Evolutionary conservation across 2,113 vertebrate genomes (phyloP), one percentile per base, ranked within the genome.

Genomic region (Arvicanthis niloticus): DNA sequence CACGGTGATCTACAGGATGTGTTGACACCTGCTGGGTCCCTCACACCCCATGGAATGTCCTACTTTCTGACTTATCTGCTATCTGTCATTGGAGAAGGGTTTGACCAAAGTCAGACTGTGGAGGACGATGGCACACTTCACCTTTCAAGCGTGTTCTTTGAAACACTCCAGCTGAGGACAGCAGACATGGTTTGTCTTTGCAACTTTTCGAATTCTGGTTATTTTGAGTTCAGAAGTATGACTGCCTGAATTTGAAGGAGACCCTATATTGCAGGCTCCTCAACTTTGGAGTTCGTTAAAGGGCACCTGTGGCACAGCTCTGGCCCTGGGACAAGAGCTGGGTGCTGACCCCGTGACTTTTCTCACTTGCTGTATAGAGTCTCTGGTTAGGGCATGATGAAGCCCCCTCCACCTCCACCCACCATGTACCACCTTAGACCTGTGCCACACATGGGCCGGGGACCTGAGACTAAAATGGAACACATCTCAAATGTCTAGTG

Each of bases 331-430:
- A 26, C 40, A 3, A 7, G 58, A 37, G 21, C 34, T 17, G 45
- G 31, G 31, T 2, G 13, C 67, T 34, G n/a, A 1, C 12, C 11
- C 31, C 12, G 19, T 4, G 24, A 37, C 60, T 19, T 42, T 8
- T 22, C 19, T 11, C 60, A 51, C 40, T 34, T 19, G 3, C 34
- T 77, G 8, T 7, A 29, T 40, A 42, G 51, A 40, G 5, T 37
- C 68, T 17, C 0, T 26, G 40, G 77, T 70, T 22, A n/a, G 40
- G 51, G 70, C 3, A 15, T 16, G 5, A 19, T 6, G 58, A 22
- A 34, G 5, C 5, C 5, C 3, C 24, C 13, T 17, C 45, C 0
- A 6, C 13, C 40, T 42, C 51, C 3, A 24, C 15, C 67, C 31
- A 68, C 62, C 16, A 1, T 22, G 45, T 16, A 8, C 45, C 21